phyloP scores from a whole-genome alignment of 2,888 invertebrate genomes.

The Yponomeuta sedellus region DNA sequence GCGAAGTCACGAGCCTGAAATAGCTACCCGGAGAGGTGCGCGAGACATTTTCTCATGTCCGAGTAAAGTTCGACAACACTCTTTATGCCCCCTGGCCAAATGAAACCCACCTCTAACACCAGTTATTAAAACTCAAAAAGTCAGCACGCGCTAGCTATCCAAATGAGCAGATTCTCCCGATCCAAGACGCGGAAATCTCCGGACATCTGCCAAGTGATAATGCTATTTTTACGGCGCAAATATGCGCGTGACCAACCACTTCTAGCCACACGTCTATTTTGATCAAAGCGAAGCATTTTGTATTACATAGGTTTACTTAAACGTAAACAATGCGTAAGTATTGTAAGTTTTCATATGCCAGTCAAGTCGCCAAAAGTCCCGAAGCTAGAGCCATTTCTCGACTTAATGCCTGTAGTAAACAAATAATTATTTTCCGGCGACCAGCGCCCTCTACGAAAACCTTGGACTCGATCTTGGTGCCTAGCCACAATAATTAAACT shows the following conservation, averaged over 20 bases:
- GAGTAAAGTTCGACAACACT: slow-evolving; percentile 3
- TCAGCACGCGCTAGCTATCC: background rate
- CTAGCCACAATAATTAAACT: too few species aligned
- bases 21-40: background rate
- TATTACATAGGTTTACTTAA: too few species aligned
- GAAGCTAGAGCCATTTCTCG: too few species aligned
- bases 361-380: too few species aligned
- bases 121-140: background rate
- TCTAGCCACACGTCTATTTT: slow-evolving; percentile 52
- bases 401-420: too few species aligned
- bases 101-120: background rate
- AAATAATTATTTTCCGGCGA: too few species aligned
- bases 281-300: slow-evolving; percentile 38
- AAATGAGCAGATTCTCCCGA: background rate
- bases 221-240: slow-evolving; percentile 57
- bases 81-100: background rate
- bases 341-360: too few species aligned
- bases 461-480: too few species aligned
- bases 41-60: slow-evolving; percentile 14
- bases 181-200: slow-evolving; percentile 16
- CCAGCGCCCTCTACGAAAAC: too few species aligned
- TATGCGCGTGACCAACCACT: slow-evolving; percentile 68
- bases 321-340: too few species aligned
- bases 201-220: slow-evolving; percentile 68
- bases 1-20: slow-evolving; percentile 10